Evolutionary conservation across 1,140 invertebrate genomes (phyloP).

Genomic region (Drosophila triauraria): DNA sequence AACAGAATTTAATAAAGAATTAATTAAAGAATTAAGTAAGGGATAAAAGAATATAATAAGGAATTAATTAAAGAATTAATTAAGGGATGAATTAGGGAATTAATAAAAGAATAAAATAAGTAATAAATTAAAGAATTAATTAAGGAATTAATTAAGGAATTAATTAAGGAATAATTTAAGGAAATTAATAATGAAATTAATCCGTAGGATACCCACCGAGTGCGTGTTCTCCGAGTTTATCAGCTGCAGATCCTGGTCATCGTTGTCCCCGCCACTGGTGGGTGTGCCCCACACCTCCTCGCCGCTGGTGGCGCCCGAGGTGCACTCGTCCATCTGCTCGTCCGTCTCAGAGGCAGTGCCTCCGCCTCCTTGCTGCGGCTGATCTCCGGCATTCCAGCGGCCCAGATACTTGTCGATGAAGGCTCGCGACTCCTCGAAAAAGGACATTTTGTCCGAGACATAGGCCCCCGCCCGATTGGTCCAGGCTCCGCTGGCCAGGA

Average conservation of each 20-base stretch:
- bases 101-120: too few relatives aligned
- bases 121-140: too few relatives aligned
- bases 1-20: not conserved
- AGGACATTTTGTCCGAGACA: conserved; percentile 92
- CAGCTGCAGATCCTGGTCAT: conserved; percentile 89
- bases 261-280: conserved; percentile 92
- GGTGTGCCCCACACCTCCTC: conserved; percentile 95
- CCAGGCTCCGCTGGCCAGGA: conserved; percentile 88
- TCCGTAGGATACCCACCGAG: conserved; percentile 86
- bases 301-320: conserved; percentile 91
- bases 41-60: too few relatives aligned
- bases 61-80: not conserved
- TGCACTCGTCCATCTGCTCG: conserved; percentile 88
- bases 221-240: conserved; percentile 89
- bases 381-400: conserved; percentile 79
- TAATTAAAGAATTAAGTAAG: too few relatives aligned
- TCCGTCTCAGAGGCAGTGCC: conserved; percentile 85
- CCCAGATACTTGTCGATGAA: conserved; percentile 85
- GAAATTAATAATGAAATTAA: not conserved
- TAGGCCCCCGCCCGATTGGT: conserved; percentile 91
- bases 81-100: not conserved
- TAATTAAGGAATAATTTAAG: too few relatives aligned
- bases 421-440: conserved; percentile 88
- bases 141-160: not conserved
- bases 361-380: conserved; percentile 16